Percentiles rank a stretch among this genome's conserved stretches.
Evolutionary conservation across 2,797 vertebrate genomes (phyloP).

Genomic region (Enoplosus armatus): DNA sequence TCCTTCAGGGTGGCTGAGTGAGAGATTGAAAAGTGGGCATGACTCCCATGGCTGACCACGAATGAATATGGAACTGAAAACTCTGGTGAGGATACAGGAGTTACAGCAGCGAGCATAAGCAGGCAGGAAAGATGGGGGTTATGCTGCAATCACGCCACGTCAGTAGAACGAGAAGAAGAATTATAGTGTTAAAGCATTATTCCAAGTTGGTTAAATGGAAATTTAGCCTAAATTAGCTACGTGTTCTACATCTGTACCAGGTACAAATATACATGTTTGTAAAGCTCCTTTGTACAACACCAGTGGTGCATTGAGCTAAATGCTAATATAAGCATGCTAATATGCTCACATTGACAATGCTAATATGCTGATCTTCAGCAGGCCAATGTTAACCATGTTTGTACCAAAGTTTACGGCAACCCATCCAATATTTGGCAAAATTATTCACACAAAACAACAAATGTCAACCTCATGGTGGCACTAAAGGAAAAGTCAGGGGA

Average conservation of each 20-base stretch:
- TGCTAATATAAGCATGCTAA: not conserved
- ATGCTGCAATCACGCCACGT: conserved; percentile 11
- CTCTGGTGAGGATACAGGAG: not conserved
- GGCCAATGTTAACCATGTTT: not conserved
- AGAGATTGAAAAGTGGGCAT: conserved; percentile 10
- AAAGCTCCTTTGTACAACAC: not conserved
- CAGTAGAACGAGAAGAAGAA: not conserved
- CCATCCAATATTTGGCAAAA: not conserved
- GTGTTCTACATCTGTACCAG: not conserved
- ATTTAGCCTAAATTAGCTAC: not conserved
- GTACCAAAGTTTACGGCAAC: no score
- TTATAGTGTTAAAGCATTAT: not conserved
- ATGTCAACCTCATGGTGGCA: not conserved
- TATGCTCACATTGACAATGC: not conserved
- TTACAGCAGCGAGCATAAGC: conserved; percentile 3
- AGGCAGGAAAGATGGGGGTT: not conserved
- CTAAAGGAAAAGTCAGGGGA: not conserved
- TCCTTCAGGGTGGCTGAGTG: not conserved
- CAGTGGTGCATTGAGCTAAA: not conserved
- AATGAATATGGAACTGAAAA: conserved; percentile 37
- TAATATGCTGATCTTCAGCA: not conserved
- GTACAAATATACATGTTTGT: not conserved
- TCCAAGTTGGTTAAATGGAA: not conserved
- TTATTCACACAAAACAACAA: not conserved
- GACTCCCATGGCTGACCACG: conserved; percentile 8